These are phyloP conservation scores for Atrina japonica DNA, from an alignment of 2,888 invertebrate genomes.

Conservation along the genomic window DNA sequence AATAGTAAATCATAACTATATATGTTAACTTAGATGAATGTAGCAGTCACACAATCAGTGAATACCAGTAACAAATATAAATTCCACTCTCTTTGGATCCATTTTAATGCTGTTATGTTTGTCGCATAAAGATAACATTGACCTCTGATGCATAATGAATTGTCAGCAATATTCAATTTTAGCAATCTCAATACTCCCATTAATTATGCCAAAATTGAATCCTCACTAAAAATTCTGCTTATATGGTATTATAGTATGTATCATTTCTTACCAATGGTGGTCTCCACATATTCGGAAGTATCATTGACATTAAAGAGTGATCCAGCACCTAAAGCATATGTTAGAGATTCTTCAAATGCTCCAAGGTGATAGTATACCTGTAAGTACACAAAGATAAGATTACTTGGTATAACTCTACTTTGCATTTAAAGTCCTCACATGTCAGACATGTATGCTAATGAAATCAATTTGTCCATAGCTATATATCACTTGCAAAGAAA, in stretches of 20 bases:
- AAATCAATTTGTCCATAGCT: background rate
- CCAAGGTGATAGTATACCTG: conserved; percentile 97
- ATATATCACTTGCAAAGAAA: background rate
- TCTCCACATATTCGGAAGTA: conserved; percentile 96
- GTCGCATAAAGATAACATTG: too few relatives aligned
- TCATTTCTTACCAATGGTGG: conserved; percentile 88
- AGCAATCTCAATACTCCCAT: too few relatives aligned
- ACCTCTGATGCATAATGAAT: too few relatives aligned
- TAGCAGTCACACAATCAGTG: too few relatives aligned
- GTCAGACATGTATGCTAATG: background rate
- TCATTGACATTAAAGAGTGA: conserved; percentile 97
- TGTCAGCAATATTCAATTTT: too few relatives aligned
- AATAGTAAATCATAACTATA: too few relatives aligned
- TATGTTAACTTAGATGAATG: too few relatives aligned
- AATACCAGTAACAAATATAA: too few relatives aligned
- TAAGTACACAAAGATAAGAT: conserved; percentile 21
- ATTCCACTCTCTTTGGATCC: too few relatives aligned
- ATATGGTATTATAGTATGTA: background rate
- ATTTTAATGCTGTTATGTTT: too few relatives aligned
- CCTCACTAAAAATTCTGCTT: background rate
- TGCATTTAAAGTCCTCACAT: background rate
- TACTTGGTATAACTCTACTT: background rate
- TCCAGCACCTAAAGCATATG: conserved; percentile 98
- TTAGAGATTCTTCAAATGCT: conserved; percentile 96
- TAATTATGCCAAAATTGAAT: background rate